phyloP scores from a whole-genome alignment of 2,888 invertebrate species.

The Oscheius sp. region DNA sequence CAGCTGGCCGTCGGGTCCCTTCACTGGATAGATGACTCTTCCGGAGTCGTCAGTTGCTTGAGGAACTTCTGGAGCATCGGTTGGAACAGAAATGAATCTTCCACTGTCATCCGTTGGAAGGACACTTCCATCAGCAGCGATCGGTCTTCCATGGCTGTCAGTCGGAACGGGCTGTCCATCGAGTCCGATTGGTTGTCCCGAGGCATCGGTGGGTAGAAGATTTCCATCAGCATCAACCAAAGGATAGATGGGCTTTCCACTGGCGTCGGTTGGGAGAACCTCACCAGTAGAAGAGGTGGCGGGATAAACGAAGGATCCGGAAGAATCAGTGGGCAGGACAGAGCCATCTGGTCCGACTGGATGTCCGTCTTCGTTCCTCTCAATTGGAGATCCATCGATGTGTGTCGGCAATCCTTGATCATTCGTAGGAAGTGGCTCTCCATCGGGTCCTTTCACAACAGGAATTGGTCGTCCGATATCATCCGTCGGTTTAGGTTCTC shows the following conservation, averaged over 20 bases:
- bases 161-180: constrained; percentile 42
- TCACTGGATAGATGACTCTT: constrained; percentile 34
- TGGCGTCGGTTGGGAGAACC: constrained; percentile 20
- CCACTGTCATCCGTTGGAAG: constrained; percentile 41
- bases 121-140: constrained; percentile 39
- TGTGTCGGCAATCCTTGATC: constrained; percentile 24
- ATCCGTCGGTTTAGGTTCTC: constrained; percentile 42
- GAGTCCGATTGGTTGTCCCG: constrained; percentile 39
- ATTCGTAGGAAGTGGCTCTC: constrained; percentile 35
- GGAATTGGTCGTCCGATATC: constrained; percentile 18
- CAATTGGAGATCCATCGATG: constrained; percentile 34
- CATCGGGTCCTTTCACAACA: constrained; percentile 35
- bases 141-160: constrained; percentile 42
- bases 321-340: constrained; percentile 51
- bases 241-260: constrained; percentile 33
- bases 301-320: constrained; percentile 40
- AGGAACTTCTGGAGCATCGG: constrained; percentile 33
- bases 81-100: constrained; percentile 32
- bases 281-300: constrained; percentile 7
- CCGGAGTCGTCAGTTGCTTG: constrained; percentile 32
- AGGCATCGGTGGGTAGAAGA: constrained; percentile 35
- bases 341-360: constrained; percentile 36
- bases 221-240: constrained; percentile 39
- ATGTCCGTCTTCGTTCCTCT: constrained; percentile 48
- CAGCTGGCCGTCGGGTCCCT: constrained; percentile 40